Base-by-base conservation (phyloP, 2,888 invertebrate species). In the Eumacrocentrus americanus region DNA sequence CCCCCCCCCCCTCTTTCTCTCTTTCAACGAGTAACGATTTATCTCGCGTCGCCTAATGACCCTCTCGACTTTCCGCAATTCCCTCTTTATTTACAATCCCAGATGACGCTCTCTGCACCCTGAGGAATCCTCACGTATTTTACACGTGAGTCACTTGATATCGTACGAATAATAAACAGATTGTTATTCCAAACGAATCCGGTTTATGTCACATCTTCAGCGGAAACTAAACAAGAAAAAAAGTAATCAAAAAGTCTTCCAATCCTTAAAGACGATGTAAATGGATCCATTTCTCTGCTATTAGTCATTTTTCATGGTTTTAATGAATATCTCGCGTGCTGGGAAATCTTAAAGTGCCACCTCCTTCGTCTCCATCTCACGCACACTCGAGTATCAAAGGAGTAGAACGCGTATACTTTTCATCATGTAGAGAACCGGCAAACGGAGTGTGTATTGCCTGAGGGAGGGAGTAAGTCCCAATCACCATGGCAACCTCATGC, bases 401-500 rank as follows among this genome's bases (percentile, higher is more conserved):
- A 22, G 7, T n/a, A n/a, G n/a, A n/a, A n/a, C n/a, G 22, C 56
- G 37, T 34, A 3, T 16, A 35, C 46, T 5, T 20, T 11, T 6
- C 18, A 23, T 35, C 12, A n/a, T 3, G 44, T 29, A 25, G 46
- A 18, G 14, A 35, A 54, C 2, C 23, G 22, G 23, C 14, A 25
- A 46, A 18, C 25, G 52, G 47, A 22, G 37, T 47, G 47, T 25
- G n/a, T n/a, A n/a, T n/a, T n/a, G n/a, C 12, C 58, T 47, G 56
- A 25, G 60, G 61, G 61, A 60, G 51, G 58, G 61, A 58, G 56
- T 46, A 22, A 62, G 65, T 62, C 64, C 62, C 53, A 50, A 62
- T 75, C 67, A 67, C 74, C 70, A 73, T 74, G 70, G 72, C 68
- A 72, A 77, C 75, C 64, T 51, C 62, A 63, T 58, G 51, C 58